A percentile compares a stretch with the other conserved stretches of the same genome.
phyloP scores from a whole-genome alignment of 2,113 vertebrate species.

The Equus quagga region DNA sequence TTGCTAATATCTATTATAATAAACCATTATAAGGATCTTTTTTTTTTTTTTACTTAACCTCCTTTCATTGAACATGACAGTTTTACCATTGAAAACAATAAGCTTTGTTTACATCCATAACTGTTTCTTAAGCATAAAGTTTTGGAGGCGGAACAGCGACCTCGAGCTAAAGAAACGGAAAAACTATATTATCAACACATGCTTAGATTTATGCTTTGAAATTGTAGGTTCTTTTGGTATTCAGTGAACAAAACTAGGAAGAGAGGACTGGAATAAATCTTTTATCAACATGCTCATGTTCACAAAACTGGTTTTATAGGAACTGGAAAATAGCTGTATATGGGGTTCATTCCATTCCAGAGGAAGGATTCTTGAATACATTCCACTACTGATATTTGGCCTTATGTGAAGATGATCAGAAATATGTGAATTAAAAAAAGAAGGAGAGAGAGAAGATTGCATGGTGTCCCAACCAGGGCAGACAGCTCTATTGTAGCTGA shows the following conservation, averaged over 20 bases:
- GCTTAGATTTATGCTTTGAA: conserved; percentile 13
- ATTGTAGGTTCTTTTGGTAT: conserved; percentile 2
- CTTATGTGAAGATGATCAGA: conserved; percentile 60
- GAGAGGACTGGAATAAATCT: neutral
- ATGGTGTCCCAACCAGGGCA: conserved; percentile 15
- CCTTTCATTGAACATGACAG: neutral
- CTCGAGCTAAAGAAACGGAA: neutral
- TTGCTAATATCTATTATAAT: neutral
- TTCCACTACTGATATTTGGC: neutral
- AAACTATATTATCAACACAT: neutral
- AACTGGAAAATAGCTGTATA: neutral
- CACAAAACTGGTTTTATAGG: neutral
- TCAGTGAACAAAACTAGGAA: neutral
- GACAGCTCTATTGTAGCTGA: conserved; percentile 3
- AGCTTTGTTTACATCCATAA: neutral
- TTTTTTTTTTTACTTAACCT: neutral
- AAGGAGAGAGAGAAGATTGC: neutral
- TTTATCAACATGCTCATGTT: neutral
- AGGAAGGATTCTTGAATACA: conserved; percentile 24
- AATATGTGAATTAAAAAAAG: conserved; percentile 33
- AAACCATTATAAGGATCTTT: neutral
- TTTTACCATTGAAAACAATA: neutral
- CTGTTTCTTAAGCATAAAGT: neutral
- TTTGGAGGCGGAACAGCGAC: neutral
- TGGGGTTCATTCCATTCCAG: conserved; percentile 9